phyloP scores from a whole-genome alignment of 2,888 invertebrate species.

The Hypercompe scribonia region DNA sequence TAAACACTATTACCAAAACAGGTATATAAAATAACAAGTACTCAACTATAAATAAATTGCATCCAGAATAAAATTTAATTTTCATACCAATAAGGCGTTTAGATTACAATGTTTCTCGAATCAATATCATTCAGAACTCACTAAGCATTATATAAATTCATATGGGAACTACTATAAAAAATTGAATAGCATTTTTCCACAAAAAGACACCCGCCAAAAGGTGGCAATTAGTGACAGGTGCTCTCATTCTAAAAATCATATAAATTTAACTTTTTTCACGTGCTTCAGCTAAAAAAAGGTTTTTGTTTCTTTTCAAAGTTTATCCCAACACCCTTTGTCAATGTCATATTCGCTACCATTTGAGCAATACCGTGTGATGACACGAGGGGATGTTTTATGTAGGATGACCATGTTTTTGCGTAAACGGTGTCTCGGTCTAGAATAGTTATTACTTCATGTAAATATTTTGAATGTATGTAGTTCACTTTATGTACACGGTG shows the following conservation, averaged over 20 bases:
- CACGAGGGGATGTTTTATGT: slow-evolving; percentile 69
- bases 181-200: slow-evolving; percentile 46
- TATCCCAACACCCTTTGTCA: slow-evolving; percentile 83
- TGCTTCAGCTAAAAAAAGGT: slow-evolving; percentile 57
- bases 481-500: background rate
- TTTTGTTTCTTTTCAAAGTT: slow-evolving; percentile 72
- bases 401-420: slow-evolving; percentile 23
- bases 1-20: no score
- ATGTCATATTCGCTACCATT: slow-evolving; percentile 81
- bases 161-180: slow-evolving; percentile 23
- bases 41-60: background rate
- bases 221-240: slow-evolving; percentile 86
- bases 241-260: slow-evolving; percentile 72
- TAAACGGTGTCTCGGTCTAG: background rate
- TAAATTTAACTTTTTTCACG: slow-evolving; percentile 74
- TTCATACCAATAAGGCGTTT: background rate
- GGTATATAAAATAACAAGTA: no score
- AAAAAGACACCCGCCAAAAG: slow-evolving; percentile 81
- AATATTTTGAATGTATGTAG: background rate
- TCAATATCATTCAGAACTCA: slow-evolving; percentile 26
- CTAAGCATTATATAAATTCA: slow-evolving; percentile 31
- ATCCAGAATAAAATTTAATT: background rate
- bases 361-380: slow-evolving; percentile 77
- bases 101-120: background rate
- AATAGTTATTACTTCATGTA: background rate